phyloP scores from a whole-genome alignment of 1,140 invertebrate species.

The Polypedilum pembai region DNA sequence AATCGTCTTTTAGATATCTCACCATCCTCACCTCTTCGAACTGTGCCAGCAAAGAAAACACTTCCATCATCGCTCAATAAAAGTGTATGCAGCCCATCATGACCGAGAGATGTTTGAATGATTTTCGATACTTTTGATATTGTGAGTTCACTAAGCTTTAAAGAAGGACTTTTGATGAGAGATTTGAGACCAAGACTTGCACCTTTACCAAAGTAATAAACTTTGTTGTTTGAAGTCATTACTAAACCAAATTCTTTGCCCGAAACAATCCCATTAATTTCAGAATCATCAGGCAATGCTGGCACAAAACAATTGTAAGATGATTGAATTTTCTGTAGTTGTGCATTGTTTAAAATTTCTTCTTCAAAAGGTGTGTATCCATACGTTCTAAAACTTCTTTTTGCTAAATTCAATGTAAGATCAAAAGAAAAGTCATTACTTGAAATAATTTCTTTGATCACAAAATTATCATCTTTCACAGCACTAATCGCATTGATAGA shows the following conservation, averaged over 20 bases:
- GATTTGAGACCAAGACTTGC: constrained; percentile 47
- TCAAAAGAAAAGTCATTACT: constrained; percentile 47
- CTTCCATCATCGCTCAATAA: constrained; percentile 83
- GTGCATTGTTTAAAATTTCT: constrained; percentile 48
- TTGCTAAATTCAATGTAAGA: constrained; percentile 67
- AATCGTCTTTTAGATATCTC: constrained; percentile 79
- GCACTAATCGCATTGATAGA: constrained; percentile 43
- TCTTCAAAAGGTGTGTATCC: constrained; percentile 65
- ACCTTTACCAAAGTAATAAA: constrained; percentile 72
- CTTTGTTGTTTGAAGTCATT: constrained; percentile 64
- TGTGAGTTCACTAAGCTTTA: constrained; percentile 67
- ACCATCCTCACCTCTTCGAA: constrained; percentile 89
- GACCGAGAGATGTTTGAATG: constrained; percentile 74
- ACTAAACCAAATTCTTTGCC: constrained; percentile 80
- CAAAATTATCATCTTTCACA: constrained; percentile 36
- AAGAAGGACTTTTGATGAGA: constrained; percentile 46
- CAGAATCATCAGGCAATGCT: constrained; percentile 39
- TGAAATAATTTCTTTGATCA: constrained; percentile 7
- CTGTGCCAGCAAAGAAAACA: constrained; percentile 78
- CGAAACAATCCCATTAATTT: constrained; percentile 45
- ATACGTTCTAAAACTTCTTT: constrained; percentile 71
- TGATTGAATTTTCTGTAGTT: constrained; percentile 42
- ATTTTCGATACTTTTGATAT: constrained; percentile 70
- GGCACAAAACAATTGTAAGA: constrained; percentile 42
- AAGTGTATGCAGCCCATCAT: constrained; percentile 86